Evolutionary conservation across 2,113 vertebrate genomes (phyloP).

Genomic region (Ceyx cyanopectus): DNA sequence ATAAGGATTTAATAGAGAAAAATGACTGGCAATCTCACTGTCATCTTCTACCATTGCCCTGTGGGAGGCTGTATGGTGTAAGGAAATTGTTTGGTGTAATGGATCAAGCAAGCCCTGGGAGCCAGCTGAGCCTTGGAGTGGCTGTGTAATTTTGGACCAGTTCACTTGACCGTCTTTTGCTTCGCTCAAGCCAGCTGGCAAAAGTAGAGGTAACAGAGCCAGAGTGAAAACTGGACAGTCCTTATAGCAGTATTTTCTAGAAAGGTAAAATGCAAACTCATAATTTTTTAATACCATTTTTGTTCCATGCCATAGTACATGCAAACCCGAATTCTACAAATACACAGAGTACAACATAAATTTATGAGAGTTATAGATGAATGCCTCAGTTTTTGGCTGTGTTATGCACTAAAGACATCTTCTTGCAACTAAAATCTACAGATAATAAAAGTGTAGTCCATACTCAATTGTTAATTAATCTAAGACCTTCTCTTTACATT

Average conservation of each 20-base stretch:
- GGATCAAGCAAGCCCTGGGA: not conserved
- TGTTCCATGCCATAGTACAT: not conserved
- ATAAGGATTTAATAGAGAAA: not conserved
- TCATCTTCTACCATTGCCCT: not conserved
- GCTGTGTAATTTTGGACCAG: not conserved
- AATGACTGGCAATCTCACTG: not conserved
- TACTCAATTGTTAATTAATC: not conserved
- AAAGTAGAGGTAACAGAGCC: not conserved
- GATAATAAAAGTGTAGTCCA: constrained; percentile 13
- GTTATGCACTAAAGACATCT: not conserved
- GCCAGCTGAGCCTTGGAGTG: not conserved
- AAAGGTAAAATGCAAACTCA: not conserved
- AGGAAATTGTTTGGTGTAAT: not conserved
- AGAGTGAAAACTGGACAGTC: not conserved
- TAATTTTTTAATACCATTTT: not conserved
- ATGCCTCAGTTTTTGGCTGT: not conserved
- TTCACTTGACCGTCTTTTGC: not conserved
- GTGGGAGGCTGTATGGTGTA: not conserved
- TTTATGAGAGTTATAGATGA: not conserved
- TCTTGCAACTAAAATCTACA: not conserved
- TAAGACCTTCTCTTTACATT: constrained; percentile 4
- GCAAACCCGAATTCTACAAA: not conserved
- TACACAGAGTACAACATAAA: not conserved
- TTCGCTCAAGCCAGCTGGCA: not conserved
- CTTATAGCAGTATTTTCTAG: not conserved